phyloP scores from a whole-genome alignment of 1,140 invertebrate species.

The Macrocentrus cingulum region DNA sequence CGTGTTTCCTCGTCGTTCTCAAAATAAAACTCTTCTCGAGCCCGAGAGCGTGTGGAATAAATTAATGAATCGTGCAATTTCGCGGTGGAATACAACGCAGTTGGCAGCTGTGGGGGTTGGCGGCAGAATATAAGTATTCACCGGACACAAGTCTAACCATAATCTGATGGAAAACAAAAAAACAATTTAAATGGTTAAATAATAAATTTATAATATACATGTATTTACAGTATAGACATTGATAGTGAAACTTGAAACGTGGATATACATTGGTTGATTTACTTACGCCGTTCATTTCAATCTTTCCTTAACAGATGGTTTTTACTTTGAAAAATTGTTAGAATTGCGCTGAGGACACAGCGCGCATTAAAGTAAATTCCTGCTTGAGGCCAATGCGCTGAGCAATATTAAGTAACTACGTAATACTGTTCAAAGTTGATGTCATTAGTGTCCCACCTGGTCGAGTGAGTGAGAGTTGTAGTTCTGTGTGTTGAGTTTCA shows the following conservation, averaged over 20 bases:
- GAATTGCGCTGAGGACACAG: too few species aligned
- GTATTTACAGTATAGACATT: too few species aligned
- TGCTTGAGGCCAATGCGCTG: neutral
- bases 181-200: too few species aligned
- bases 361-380: too few species aligned
- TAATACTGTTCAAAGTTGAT: conserved; percentile 6
- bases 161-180: too few species aligned
- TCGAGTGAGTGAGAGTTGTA: conserved; percentile 11
- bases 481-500: neutral
- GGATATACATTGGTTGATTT: too few species aligned
- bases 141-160: neutral
- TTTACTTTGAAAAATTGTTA: too few species aligned
- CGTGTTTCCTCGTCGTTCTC: neutral
- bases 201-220: too few species aligned
- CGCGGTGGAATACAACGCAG: neutral
- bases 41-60: conserved; percentile 4
- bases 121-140: neutral
- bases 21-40: conserved; percentile 10
- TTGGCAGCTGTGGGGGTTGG: neutral
- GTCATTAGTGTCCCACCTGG: conserved; percentile 20
- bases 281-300: too few species aligned
- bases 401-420: neutral
- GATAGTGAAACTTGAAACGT: too few species aligned
- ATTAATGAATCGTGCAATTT: conserved; percentile 18
- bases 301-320: too few species aligned